phyloP scores from a whole-genome alignment of 2,888 invertebrate species.

The Lepidochrysops patricia region DNA sequence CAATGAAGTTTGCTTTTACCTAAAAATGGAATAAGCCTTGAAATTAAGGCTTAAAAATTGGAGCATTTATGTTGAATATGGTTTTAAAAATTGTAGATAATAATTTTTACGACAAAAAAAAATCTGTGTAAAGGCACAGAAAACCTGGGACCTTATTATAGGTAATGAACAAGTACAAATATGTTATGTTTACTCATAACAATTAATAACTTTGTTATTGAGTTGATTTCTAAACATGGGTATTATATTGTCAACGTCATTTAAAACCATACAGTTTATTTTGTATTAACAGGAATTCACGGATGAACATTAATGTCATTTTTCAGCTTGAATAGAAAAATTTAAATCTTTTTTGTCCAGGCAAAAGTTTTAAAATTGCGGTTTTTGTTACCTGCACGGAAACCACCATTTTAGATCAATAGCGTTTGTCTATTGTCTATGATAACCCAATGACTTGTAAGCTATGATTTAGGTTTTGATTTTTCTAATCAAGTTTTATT shows the following conservation, averaged over 20 bases:
- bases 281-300: background rate
- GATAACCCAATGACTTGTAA: no score
- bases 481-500: background rate
- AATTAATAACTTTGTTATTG: constrained; percentile 1
- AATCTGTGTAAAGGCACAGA: no score
- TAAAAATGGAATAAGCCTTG: no score
- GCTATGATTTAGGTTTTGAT: background rate
- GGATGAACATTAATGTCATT: background rate
- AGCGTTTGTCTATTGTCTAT: background rate
- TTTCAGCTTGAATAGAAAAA: background rate
- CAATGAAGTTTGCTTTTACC: no score
- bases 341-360: no score
- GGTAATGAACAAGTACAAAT: background rate
- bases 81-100: no score
- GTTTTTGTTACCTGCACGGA: background rate
- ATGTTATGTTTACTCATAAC: background rate
- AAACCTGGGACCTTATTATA: background rate
- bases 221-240: constrained; percentile 1
- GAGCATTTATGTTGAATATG: no score
- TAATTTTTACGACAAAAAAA: no score
- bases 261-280: background rate
- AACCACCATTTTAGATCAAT: background rate
- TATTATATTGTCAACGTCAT: background rate
- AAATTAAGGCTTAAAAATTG: no score
- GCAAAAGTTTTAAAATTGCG: background rate